Base-by-base conservation (phyloP, 2,113 vertebrate species). In the Pedetes capensis region DNA sequence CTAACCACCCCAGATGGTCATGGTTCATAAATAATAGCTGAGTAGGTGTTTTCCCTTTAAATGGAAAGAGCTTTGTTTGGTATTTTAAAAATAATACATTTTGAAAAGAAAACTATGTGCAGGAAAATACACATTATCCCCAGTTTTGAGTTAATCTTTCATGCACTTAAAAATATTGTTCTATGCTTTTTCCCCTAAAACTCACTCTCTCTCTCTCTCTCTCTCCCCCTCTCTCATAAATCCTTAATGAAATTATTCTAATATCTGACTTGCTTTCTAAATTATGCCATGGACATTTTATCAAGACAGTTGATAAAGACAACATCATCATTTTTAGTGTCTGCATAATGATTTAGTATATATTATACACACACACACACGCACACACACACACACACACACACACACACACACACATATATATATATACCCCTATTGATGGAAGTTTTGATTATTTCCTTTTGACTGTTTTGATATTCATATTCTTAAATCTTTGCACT, bases 31-130 rank as follows among this genome's bases (percentile, higher is more conserved):
- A 95, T 75, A 86, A 69, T 89, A 94, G 94, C 72, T 14, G 51
- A 94, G 74, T 86, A 93, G 90, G 92, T 83, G 72, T 94, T 91
- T 89, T 94, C 23, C 63, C 61, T 66, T 85, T 29, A 85, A 74
- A 57, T 96, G 93, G 68, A 94, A 94, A 82, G 66, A 72, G 49
- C 61, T 94, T 89, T 72, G 20, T 63, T 93, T 88, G 68, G 66
- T 76, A 71, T 71, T 96, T 74, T 59, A 63, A 89, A 95, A 86
- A 89, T 74, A 93, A 78, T 53, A 17, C 0, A 63, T 81, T 93
- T 72, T 69, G 94, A 82, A 55, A 80, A 84, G 75, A 87, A 88
- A 63, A 74, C 79, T 79, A 23, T 34, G 34, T 53, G 37, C 25
- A 71, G 53, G 49, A 69, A 94, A 96, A 94, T 42, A 91, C 63